These are phyloP conservation scores for Zaprionus ghesquierei DNA, from an alignment of 1,140 invertebrate species.

Conservation along the genomic window DNA sequence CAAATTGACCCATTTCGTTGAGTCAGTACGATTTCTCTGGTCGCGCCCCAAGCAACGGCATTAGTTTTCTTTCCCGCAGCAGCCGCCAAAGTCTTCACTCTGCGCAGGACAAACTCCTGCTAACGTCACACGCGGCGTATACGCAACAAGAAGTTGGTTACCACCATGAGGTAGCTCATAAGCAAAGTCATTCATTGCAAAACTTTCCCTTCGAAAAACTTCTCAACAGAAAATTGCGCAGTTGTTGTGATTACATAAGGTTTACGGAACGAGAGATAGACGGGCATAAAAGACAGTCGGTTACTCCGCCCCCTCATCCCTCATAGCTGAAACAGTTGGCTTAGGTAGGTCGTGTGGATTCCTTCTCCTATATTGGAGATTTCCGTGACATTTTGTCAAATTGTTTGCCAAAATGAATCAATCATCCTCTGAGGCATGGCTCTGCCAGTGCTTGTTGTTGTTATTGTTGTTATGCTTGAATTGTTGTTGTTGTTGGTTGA, in stretches of 20 bases:
- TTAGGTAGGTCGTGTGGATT: conserved; percentile 46
- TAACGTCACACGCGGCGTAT: conserved; percentile 26
- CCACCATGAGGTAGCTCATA: background rate
- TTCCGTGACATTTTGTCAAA: conserved; percentile 17
- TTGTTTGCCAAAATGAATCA: conserved; percentile 62
- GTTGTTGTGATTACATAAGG: conserved; percentile 68
- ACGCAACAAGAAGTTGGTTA: conserved; percentile 52
- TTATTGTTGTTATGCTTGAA: conserved; percentile 31
- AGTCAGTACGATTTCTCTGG: conserved; percentile 68
- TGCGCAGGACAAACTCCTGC: conserved; percentile 23
- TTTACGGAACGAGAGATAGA: conserved; percentile 4
- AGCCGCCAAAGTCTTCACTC: background rate
- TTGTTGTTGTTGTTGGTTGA: conserved; percentile 33
- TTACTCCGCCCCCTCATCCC: background rate
- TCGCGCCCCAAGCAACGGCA: conserved; percentile 66
- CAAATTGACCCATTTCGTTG: conserved; percentile 72
- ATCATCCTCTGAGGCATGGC: conserved; percentile 62
- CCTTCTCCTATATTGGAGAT: background rate
- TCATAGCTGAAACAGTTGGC: background rate
- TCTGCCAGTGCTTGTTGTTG: conserved; percentile 28
- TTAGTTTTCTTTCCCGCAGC: conserved; percentile 45
- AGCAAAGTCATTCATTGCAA: background rate
- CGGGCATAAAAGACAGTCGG: background rate
- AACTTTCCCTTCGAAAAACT: conserved; percentile 4
- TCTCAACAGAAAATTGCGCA: conserved; percentile 70